phyloP scores from a whole-genome alignment of 2,113 vertebrate species.

The Otolemur garnettii region DNA sequence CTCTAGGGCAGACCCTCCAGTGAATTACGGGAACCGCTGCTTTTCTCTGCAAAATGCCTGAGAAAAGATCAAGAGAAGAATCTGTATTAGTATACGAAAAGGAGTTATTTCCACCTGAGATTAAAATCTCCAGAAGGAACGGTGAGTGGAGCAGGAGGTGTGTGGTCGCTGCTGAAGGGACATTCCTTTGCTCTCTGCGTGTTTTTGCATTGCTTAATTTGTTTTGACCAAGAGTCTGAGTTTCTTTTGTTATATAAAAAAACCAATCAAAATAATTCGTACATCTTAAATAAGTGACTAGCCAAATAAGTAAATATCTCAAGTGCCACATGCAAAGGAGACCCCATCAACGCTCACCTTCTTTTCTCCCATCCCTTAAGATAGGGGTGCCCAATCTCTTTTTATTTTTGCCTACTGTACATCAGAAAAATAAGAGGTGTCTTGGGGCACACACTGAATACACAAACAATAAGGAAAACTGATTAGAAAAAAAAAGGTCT shows the following conservation, averaged over 20 bases:
- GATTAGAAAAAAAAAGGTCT: too few relatives aligned
- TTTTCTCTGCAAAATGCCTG: not conserved
- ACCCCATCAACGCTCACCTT: not conserved
- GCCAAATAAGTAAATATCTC: conserved; percentile 48
- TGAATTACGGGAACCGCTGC: not conserved
- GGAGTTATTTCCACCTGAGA: not conserved
- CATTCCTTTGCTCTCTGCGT: not conserved
- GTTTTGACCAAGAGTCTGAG: conserved; percentile 3
- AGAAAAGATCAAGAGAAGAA: conserved; percentile 1
- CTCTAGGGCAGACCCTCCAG: not conserved
- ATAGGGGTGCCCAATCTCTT: not conserved
- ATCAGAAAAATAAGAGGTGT: too few relatives aligned
- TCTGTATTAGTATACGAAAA: not conserved
- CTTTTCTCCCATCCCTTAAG: not conserved
- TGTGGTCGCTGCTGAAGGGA: not conserved
- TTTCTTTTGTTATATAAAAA: conserved; percentile 1
- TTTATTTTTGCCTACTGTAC: too few relatives aligned
- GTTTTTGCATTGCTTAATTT: not conserved
- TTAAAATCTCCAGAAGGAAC: conserved; percentile 18
- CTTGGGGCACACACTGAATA: too few relatives aligned
- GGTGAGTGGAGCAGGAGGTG: not conserved
- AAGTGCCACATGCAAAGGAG: not conserved
- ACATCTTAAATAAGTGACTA: conserved; percentile 22
- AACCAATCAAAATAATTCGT: not conserved
- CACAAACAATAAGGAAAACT: too few relatives aligned